A percentile compares a stretch with the other conserved stretches of the same genome.
Conservation (phyloP, 2,797 vertebrate species). For the Rachycentron canadum region DNA sequence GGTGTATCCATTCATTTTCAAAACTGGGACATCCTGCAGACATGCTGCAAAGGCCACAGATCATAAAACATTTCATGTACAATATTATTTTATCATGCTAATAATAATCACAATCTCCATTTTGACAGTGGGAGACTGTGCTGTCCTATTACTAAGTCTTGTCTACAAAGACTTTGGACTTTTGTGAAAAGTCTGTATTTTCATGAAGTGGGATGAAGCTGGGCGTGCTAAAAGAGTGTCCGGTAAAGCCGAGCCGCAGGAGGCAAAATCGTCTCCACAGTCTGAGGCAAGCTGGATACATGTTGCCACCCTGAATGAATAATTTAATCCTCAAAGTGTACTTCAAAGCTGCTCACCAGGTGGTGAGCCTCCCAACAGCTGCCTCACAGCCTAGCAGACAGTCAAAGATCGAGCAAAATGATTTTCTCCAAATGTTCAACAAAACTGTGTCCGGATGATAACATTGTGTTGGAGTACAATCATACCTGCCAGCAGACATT, state of each 20-base stretch:
- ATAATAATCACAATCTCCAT: constrained; percentile 86
- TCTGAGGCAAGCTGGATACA: constrained; percentile 71
- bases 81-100: constrained; percentile 79
- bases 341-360: constrained; percentile 95
- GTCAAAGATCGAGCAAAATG: constrained; percentile 93
- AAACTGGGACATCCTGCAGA: constrained; percentile 54
- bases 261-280: constrained; percentile 90
- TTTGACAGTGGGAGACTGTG: constrained; percentile 84
- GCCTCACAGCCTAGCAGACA: constrained; percentile 91
- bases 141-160: constrained; percentile 89
- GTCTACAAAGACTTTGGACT: constrained; percentile 87
- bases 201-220: constrained; percentile 89
- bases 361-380: constrained; percentile 88
- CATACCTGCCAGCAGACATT: constrained; percentile 80
- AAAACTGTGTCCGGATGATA: constrained; percentile 94
- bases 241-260: constrained; percentile 88
- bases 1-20: constrained; percentile 46
- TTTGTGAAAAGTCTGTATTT: constrained; percentile 89
- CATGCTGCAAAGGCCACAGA: constrained; percentile 37
- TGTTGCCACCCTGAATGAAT: constrained; percentile 94
- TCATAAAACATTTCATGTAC: constrained; percentile 51
- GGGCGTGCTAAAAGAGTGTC: constrained; percentile 89
- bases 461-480: constrained; percentile 88
- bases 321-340: constrained; percentile 98
- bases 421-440: constrained; percentile 94